phyloP scores from a whole-genome alignment of 2,888 invertebrate genomes.

The Eupithecia subumbrata region DNA sequence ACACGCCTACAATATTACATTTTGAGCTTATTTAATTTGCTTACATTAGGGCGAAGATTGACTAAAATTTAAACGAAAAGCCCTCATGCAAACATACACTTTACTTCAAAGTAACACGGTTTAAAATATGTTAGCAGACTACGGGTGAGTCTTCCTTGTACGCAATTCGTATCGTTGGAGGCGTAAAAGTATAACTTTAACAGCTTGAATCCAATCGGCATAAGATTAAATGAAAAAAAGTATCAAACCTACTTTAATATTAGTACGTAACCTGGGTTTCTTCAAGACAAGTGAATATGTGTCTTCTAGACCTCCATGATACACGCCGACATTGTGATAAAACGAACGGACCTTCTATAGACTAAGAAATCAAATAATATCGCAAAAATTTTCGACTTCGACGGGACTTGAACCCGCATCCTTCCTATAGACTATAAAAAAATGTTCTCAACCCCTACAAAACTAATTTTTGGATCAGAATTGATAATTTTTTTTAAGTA shows the following conservation, averaged over 20 bases:
- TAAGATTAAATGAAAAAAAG: no score
- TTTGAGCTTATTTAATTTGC: slow-evolving; percentile 39
- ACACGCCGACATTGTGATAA: no score
- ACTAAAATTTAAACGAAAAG: slow-evolving; percentile 16
- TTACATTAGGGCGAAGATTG: slow-evolving; percentile 29
- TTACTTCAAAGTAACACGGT: not conserved
- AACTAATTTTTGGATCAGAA: not conserved
- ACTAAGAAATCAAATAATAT: no score
- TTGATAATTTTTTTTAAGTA: not conserved
- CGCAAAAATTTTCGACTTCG: no score
- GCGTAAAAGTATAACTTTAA: slow-evolving; percentile 18
- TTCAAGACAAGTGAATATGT: no score
- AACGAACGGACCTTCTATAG: no score
- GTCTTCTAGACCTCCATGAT: no score
- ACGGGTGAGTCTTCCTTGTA: not conserved
- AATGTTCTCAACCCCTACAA: not conserved
- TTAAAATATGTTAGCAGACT: not conserved
- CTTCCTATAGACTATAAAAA: no score
- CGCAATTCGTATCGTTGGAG: not conserved
- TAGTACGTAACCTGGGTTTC: no score
- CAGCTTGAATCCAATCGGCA: not conserved
- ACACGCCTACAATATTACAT: slow-evolving; percentile 35
- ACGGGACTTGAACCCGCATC: no score
- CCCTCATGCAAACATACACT: slow-evolving; percentile 2
- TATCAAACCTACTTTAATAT: not conserved